Evolutionary conservation across 2,113 vertebrate species (phyloP).

Genomic region (Porphyrio hochstetteri): DNA sequence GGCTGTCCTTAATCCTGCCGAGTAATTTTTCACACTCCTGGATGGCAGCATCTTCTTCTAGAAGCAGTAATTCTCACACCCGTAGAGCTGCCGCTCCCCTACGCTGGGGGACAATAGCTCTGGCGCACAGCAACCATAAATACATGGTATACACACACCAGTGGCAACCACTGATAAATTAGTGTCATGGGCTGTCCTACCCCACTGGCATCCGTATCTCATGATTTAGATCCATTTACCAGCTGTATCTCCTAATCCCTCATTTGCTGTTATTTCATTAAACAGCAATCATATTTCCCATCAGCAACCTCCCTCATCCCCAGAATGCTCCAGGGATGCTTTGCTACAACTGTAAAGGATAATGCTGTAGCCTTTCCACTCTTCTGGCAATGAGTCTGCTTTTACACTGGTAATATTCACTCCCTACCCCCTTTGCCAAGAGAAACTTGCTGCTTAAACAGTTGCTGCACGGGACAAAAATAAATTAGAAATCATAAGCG

Average conservation of each 20-base stretch:
- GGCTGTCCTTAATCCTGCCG: not conserved
- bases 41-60: not conserved
- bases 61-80: conserved; percentile 6
- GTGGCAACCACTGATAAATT: not conserved
- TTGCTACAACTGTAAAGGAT: not conserved
- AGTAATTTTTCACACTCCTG: not conserved
- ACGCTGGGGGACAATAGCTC: not conserved
- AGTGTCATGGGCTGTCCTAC: not conserved
- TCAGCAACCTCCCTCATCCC: not conserved
- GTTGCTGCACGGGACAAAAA: not conserved
- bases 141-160: not conserved
- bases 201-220: not conserved
- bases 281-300: not conserved
- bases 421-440: not conserved
- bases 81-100: not conserved
- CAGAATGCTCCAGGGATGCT: not conserved
- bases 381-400: not conserved
- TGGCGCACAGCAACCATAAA: not conserved
- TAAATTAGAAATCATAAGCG: not conserved
- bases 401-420: not conserved
- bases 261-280: not conserved
- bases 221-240: not conserved
- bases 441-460: not conserved
- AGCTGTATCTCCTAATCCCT: not conserved
- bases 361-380: not conserved